Evolutionary conservation across 1,140 invertebrate species (phyloP).

Genomic region (Drosophila nebulosa): DNA sequence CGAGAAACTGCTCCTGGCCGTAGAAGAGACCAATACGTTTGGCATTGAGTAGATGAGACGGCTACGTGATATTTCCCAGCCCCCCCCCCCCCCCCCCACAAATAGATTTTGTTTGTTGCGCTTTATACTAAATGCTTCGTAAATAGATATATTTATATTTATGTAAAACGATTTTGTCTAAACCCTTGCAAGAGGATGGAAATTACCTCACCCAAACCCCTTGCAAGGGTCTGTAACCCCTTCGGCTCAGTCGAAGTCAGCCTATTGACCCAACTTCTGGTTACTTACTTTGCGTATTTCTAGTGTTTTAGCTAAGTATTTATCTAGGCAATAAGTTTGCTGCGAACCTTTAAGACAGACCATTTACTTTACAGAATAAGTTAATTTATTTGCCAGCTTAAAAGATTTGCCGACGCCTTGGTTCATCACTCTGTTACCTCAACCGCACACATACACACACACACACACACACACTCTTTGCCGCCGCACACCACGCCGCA

Average conservation of each 20-base stretch:
- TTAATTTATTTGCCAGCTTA: slow-evolving; percentile 38
- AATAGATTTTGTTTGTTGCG: slow-evolving; percentile 11
- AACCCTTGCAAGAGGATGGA: neutral
- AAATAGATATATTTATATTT: slow-evolving; percentile 19
- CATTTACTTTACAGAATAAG: slow-evolving; percentile 21
- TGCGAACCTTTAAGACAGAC: slow-evolving; percentile 6
- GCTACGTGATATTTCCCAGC: slow-evolving; percentile 21
- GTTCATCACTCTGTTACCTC: slow-evolving; percentile 58
- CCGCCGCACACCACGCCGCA: slow-evolving; percentile 18
- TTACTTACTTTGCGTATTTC: neutral
- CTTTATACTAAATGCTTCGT: slow-evolving; percentile 35
- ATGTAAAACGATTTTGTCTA: neutral
- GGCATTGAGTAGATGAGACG: slow-evolving; percentile 88
- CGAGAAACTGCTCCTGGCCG: slow-evolving; percentile 96
- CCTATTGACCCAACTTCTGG: neutral
- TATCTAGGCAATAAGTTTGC: neutral
- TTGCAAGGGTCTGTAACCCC: neutral
- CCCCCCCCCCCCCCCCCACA: neutral
- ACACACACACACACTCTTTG: too few species aligned
- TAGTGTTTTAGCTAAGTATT: neutral
- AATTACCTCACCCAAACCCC: neutral
- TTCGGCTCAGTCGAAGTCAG: neutral
- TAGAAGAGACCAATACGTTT: slow-evolving; percentile 98
- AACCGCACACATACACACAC: too few species aligned
- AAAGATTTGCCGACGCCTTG: too few species aligned